These are phyloP conservation scores for Cantharis rustica DNA, from an alignment of 2,888 invertebrate genomes.

Conservation along the genomic window DNA sequence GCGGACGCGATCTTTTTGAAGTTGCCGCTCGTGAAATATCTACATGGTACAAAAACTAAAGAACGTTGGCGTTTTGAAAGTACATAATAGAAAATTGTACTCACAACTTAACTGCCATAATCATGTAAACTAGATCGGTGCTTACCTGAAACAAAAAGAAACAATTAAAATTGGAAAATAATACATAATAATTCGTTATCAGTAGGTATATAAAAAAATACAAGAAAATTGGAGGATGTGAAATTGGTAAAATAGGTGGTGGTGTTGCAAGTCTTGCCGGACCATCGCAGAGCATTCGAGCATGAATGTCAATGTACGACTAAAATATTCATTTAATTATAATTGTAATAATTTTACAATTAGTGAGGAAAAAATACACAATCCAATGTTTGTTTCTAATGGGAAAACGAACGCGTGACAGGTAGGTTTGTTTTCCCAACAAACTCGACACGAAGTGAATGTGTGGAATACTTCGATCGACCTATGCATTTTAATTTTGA, in stretches of 20 bases:
- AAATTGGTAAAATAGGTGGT: background rate
- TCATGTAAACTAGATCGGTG: background rate
- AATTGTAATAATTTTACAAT: background rate
- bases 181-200: too few species aligned
- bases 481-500: background rate
- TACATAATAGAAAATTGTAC: background rate
- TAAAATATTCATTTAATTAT: background rate
- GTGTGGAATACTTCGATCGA: background rate
- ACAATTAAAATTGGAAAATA: background rate
- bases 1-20: background rate
- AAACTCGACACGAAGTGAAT: background rate
- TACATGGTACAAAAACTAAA: background rate
- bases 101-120: too few species aligned
- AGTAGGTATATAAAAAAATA: too few species aligned
- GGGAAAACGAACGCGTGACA: background rate
- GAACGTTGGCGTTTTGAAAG: background rate
- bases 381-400: background rate
- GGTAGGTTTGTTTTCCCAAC: background rate
- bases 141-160: conserved; percentile 2
- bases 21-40: background rate
- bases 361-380: background rate
- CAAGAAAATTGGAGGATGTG: background rate
- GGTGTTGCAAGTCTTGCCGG: background rate
- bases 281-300: background rate
- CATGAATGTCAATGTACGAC: background rate